Evolutionary conservation across 2,113 vertebrate genomes (phyloP).

Genomic region (Clarias magur): DNA sequence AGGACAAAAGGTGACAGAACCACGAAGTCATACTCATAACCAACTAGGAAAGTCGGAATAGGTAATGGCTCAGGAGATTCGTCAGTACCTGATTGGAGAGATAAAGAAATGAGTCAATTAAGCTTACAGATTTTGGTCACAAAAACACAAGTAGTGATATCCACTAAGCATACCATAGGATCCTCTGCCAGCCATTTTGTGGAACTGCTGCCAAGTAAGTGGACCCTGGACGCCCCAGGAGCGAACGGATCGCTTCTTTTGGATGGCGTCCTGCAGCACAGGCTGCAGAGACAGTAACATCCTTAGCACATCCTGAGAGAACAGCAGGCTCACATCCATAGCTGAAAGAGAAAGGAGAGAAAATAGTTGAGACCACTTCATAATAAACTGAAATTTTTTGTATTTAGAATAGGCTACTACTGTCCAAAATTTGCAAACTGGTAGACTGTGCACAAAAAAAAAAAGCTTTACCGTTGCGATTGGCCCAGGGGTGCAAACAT

Average conservation of each 20-base stretch:
- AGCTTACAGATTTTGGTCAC: neutral
- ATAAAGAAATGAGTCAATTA: neutral
- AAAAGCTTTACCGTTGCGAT: conserved; percentile 85
- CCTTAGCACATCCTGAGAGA: conserved; percentile 95
- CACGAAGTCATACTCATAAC: conserved; percentile 96
- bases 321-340: conserved; percentile 89
- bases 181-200: conserved; percentile 98
- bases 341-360: conserved; percentile 64
- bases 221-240: conserved; percentile 98
- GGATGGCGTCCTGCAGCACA: conserved; percentile 94
- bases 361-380: neutral
- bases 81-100: conserved; percentile 84
- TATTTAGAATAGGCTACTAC: neutral
- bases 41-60: conserved; percentile 96
- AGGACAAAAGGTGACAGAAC: conserved; percentile 96
- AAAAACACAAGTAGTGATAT: neutral
- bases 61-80: conserved; percentile 98
- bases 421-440: neutral
- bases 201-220: conserved; percentile 98
- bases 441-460: neutral
- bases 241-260: conserved; percentile 93
- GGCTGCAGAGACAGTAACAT: conserved; percentile 96
- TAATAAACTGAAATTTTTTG: neutral
- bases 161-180: conserved; percentile 84
- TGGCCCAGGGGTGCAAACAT: conserved; percentile 94